A percentile compares a stretch with the other conserved stretches of the same genome.
These are phyloP conservation scores for Rutpela maculata DNA, from an alignment of 2,888 invertebrate species.

Conservation along the genomic window DNA sequence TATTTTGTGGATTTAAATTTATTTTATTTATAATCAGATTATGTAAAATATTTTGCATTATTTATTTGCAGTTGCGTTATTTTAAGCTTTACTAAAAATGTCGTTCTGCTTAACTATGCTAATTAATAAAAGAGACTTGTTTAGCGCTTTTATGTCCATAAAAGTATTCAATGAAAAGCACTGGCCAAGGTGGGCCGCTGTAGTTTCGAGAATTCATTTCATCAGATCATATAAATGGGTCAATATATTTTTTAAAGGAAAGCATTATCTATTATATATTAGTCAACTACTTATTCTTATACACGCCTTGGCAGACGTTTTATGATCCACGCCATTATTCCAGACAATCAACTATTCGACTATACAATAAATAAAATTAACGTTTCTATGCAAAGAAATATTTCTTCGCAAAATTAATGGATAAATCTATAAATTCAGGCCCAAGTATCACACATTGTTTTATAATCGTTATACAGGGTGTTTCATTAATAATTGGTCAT, in stretches of 20 bases:
- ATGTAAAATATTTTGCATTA: background rate
- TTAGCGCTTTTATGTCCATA: slow-evolving; percentile 10
- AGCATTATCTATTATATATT: no score
- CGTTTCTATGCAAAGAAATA: no score
- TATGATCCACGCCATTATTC: no score
- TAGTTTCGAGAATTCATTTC: slow-evolving; percentile 11
- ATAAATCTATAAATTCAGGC: no score
- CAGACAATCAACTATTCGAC: no score
- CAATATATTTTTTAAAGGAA: background rate
- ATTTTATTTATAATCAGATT: background rate
- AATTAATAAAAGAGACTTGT: background rate
- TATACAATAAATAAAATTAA: no score
- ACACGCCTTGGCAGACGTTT: no score
- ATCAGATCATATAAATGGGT: slow-evolving; percentile 3
- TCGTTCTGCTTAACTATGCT: background rate
- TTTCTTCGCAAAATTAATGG: no score
- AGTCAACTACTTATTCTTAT: no score
- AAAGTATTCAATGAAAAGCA: slow-evolving; percentile 10
- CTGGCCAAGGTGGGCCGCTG: slow-evolving; percentile 18
- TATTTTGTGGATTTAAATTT: background rate
- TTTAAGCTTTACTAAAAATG: background rate
- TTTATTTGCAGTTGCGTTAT: background rate
- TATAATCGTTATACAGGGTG: no score
- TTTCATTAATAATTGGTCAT: no score
- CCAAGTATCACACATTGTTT: no score